Base-by-base conservation (phyloP, 2,888 invertebrate genomes). In the Mesoligia furuncula region DNA sequence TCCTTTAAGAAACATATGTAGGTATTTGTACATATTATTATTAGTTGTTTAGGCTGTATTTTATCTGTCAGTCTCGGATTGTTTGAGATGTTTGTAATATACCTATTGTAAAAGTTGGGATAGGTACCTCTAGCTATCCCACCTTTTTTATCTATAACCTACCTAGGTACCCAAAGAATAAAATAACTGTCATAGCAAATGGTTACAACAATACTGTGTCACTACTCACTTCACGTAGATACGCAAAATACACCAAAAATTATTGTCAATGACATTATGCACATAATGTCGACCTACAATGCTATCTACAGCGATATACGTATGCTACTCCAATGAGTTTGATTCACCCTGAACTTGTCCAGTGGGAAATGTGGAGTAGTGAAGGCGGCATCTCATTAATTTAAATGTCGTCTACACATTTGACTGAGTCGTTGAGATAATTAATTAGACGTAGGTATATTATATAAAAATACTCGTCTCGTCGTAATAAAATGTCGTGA, bases 341-440 rank as follows among this genome's bases (percentile, higher is more conserved):
- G 57, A 69, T 79, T 75, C 42, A 57, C 86, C 86, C 39, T 82
- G 86, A 86, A 86, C 86, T 86, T 86, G 85, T 72, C 73, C 75
- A 54, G 67, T 31, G 13, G 27, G 59, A 61, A 61, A 71, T 81
- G 73, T 65, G 48, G n/a, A 62, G 15, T 39, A 77, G 54, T 71
- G 77, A 59, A 72, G 86, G 76, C 76, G 82, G 79, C 20, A 78
- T 76, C 76, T 75, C 57, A 84, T 81, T 86, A 73, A 66, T 73
- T 79, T 81, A 68, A 76, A 69, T 51, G 39, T 61, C 67, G 73
- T 73, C 57, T 77, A 68, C 69, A 75, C 78, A 65, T 65, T 64
- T 27, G 13, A 51, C n/a, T 48, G 24, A 66, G 62, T 64, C 13
- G 24, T 24, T 66, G 65, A 54, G 54, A 27, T 65, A n/a, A 31